phyloP scores from a whole-genome alignment of 1,140 invertebrate genomes.

The Cherax quadricarinatus region DNA sequence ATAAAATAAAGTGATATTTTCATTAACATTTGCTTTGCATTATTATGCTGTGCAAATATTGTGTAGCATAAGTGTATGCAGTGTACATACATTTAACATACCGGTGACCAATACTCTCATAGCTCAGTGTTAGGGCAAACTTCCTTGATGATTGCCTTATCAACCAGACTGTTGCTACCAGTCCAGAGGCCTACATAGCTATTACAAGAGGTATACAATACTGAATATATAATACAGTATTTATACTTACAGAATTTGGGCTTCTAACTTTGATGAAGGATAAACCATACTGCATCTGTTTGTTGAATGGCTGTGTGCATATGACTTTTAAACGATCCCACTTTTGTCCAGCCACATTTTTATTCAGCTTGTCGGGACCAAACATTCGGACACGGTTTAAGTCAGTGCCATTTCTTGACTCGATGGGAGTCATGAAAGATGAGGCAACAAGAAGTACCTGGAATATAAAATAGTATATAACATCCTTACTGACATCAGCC shows the following conservation, averaged over 20 bases:
- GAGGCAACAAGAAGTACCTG: slow-evolving; percentile 82
- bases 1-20: no score
- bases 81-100: no score
- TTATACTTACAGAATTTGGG: slow-evolving; percentile 20
- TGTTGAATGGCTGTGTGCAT: slow-evolving; percentile 92
- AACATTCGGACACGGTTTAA: slow-evolving; percentile 87
- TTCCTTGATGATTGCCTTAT: no score
- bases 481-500: not conserved
- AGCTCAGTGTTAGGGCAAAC: no score
- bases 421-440: slow-evolving; percentile 88
- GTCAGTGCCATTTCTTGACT: slow-evolving; percentile 83
- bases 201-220: no score
- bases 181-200: no score
- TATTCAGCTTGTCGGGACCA: slow-evolving; percentile 81
- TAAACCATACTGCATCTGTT: slow-evolving; percentile 86
- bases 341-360: slow-evolving; percentile 80
- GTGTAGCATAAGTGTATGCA: no score
- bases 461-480: not conserved
- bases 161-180: no score
- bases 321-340: slow-evolving; percentile 91
- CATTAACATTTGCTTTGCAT: no score
- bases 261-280: slow-evolving; percentile 86
- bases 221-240: not conserved
- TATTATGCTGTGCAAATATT: no score
- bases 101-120: no score